phyloP scores from a whole-genome alignment of 2,888 invertebrate genomes.

The Tortricodes alternella region DNA sequence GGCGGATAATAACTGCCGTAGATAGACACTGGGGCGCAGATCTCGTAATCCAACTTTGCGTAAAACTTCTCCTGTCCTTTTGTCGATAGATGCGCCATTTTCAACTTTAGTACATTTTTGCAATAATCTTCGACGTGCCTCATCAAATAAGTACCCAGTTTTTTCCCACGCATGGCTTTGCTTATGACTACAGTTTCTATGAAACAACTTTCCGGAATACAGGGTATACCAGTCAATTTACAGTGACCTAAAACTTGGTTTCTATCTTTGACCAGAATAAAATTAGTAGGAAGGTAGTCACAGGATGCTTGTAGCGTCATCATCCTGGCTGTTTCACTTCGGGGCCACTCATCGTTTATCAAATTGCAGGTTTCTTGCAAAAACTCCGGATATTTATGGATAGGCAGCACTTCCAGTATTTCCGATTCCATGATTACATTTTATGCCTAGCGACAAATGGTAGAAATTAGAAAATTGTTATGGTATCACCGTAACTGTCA shows the following conservation, averaged over 20 bases:
- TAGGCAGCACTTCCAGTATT: slow-evolving; percentile 82
- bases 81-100: slow-evolving; percentile 86
- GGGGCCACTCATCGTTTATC: slow-evolving; percentile 94
- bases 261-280: slow-evolving; percentile 84
- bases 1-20: slow-evolving; percentile 76
- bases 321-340: slow-evolving; percentile 90
- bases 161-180: slow-evolving; percentile 87
- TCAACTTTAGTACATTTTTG: slow-evolving; percentile 82
- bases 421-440: slow-evolving; percentile 53
- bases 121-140: slow-evolving; percentile 89
- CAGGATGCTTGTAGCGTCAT: slow-evolving; percentile 88
- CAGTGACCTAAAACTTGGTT: slow-evolving; percentile 88
- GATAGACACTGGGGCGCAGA: slow-evolving; percentile 87
- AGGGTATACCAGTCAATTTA: slow-evolving; percentile 88
- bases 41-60: slow-evolving; percentile 86
- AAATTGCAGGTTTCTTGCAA: slow-evolving; percentile 87
- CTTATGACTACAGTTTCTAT: slow-evolving; percentile 92
- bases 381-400: slow-evolving; percentile 88
- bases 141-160: slow-evolving; percentile 90
- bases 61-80: slow-evolving; percentile 90
- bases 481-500: slow-evolving; percentile 27
- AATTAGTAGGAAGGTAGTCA: slow-evolving; percentile 87
- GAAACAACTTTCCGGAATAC: slow-evolving; percentile 87
- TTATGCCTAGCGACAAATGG: slow-evolving; percentile 32
- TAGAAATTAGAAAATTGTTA: slow-evolving; percentile 24